Conservation (phyloP, 1,140 invertebrate species). For the Polypedilum pembai region DNA sequence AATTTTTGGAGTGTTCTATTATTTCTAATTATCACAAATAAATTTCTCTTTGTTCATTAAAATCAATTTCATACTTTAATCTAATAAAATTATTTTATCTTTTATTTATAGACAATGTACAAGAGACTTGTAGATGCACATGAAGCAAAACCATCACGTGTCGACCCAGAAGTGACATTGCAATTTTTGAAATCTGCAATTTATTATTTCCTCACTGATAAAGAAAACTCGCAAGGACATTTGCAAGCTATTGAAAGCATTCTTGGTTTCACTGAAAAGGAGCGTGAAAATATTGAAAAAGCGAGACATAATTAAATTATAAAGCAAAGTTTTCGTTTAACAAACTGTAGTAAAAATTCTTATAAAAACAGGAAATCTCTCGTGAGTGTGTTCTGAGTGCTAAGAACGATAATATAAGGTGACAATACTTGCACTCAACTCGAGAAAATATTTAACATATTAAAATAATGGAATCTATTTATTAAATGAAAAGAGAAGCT, state of each 20-base stretch:
- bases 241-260: conserved; percentile 80
- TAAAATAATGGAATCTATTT: too few relatives aligned
- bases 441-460: too few relatives aligned
- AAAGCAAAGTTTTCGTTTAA: neutral
- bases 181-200: conserved; percentile 85
- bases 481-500: too few relatives aligned
- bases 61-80: conserved; percentile 22
- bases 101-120: conserved; percentile 66
- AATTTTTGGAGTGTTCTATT: too few relatives aligned
- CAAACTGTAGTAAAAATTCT: conserved; percentile 8
- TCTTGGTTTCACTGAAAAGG: conserved; percentile 65
- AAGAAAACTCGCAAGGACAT: conserved; percentile 74
- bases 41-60: too few relatives aligned
- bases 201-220: conserved; percentile 81
- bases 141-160: conserved; percentile 52
- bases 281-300: conserved; percentile 66
- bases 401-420: too few relatives aligned
- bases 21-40: too few relatives aligned
- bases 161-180: conserved; percentile 77
- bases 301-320: conserved; percentile 44
- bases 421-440: too few relatives aligned
- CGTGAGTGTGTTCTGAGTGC: neutral
- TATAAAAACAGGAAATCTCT: conserved; percentile 24
- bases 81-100: conserved; percentile 27
- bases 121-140: conserved; percentile 66